A percentile compares a stretch with the other conserved stretches of the same genome.
Conservation (phyloP, 2,113 vertebrate genomes). For the Tiliqua scincoides region DNA sequence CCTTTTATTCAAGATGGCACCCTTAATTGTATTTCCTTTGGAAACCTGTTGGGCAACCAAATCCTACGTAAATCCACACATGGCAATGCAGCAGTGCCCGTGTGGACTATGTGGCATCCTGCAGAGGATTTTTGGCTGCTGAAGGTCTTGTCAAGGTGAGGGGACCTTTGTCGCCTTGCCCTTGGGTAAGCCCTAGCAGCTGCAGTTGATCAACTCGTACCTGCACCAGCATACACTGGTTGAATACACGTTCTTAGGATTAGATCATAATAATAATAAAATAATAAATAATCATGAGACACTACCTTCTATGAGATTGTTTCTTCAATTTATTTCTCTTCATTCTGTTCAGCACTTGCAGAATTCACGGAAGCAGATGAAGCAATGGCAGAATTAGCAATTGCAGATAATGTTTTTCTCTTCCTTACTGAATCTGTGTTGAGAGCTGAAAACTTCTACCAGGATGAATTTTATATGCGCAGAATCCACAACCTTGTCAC, state of each 20-base stretch:
- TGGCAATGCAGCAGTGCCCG: too few relatives aligned
- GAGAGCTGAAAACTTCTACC: constrained; percentile 86
- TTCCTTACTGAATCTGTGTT: constrained; percentile 94
- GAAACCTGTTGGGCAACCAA: neutral
- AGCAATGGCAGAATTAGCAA: constrained; percentile 88
- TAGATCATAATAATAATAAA: too few relatives aligned
- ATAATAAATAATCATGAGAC: too few relatives aligned
- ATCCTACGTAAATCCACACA: too few relatives aligned
- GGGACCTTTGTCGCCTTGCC: too few relatives aligned
- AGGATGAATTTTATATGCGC: constrained; percentile 95
- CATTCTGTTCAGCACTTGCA: constrained; percentile 80
- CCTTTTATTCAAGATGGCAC: neutral
- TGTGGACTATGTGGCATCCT: too few relatives aligned
- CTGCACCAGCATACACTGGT: too few relatives aligned
- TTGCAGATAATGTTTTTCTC: constrained; percentile 90
- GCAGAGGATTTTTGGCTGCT: too few relatives aligned
- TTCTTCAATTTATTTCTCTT: neutral
- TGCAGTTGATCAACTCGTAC: too few relatives aligned
- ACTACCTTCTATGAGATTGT: neutral
- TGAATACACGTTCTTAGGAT: too few relatives aligned
- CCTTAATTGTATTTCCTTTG: neutral
- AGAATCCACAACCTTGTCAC: constrained; percentile 93
- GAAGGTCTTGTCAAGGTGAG: too few relatives aligned
- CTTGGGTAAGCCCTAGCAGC: too few relatives aligned
- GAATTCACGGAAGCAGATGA: constrained; percentile 98